Evolutionary conservation across 2,797 vertebrate species (phyloP).

Genomic region (Schizothorax lantsangensis): DNA sequence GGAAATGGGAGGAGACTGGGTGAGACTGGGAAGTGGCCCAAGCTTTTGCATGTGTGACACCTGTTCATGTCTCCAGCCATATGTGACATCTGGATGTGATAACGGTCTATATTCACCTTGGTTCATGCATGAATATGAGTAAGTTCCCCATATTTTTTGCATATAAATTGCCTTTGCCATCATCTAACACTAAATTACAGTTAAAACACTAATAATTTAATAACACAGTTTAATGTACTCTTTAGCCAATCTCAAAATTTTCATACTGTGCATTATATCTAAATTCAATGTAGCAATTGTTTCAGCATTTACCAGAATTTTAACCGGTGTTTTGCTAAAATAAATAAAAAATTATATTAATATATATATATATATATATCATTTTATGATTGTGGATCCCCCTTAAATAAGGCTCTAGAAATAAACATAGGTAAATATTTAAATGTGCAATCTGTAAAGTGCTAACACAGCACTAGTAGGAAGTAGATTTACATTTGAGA

Average conservation of each 20-base stretch:
- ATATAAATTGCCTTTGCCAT: neutral
- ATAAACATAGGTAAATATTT: constrained; percentile 2
- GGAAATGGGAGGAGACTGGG: neutral
- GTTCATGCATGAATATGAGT: neutral
- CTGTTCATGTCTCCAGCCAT: neutral
- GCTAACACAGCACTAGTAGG: neutral
- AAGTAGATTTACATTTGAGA: constrained; percentile 33
- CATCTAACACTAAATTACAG: neutral
- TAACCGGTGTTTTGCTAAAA: neutral
- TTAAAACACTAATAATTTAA: neutral
- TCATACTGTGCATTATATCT: neutral
- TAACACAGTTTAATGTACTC: neutral
- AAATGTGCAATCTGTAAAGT: constrained; percentile 1
- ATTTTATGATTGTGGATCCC: neutral
- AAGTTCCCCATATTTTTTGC: neutral
- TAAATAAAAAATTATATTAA: no score
- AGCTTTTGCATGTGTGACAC: neutral
- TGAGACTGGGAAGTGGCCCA: constrained; percentile 7
- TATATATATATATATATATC: no score
- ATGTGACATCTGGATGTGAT: neutral
- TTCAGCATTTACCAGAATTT: neutral
- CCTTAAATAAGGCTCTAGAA: neutral
- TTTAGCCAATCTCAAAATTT: neutral
- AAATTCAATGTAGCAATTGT: neutral
- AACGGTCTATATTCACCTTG: neutral